phyloP scores from a whole-genome alignment of 2,888 invertebrate genomes.

The Aleiodes alternator region DNA sequence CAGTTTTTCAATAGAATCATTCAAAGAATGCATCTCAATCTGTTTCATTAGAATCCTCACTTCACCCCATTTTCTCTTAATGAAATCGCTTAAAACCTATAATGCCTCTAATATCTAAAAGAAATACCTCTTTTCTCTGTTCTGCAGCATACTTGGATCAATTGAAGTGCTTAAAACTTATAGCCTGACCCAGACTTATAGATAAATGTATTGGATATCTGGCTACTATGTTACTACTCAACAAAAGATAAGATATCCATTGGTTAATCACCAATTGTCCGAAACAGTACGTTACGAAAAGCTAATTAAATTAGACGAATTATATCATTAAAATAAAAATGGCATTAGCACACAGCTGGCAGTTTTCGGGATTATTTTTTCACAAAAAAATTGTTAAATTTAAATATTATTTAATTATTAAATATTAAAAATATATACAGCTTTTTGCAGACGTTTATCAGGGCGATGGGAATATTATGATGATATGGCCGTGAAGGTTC shows the following conservation, averaged over 20 bases:
- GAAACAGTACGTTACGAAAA: slow-evolving; percentile 88
- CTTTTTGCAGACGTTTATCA: not conserved
- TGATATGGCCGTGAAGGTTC: no score
- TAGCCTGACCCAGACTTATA: slow-evolving; percentile 98
- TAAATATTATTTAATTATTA: no score
- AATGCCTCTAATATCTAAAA: slow-evolving; percentile 1
- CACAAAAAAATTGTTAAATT: no score
- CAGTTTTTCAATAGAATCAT: no score
- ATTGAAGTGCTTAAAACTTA: slow-evolving; percentile 98
- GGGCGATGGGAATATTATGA: slow-evolving; percentile 4
- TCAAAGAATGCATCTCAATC: no score
- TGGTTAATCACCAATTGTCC: slow-evolving; percentile 98
- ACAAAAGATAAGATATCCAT: slow-evolving; percentile 99
- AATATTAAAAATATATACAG: no score
- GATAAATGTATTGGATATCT: slow-evolving; percentile 99
- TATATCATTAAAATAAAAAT: no score
- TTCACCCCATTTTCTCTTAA: no score
- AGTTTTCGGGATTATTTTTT: no score
- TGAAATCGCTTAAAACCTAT: not conserved
- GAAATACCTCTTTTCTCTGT: slow-evolving; percentile 62
- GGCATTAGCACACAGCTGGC: no score
- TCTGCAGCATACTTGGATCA: slow-evolving; percentile 99
- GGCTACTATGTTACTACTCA: slow-evolving; percentile 98
- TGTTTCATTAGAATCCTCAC: no score
- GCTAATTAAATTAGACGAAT: no score